Conservation (phyloP, 92 coral and sea anemone genomes). For the Porites rus region DNA sequence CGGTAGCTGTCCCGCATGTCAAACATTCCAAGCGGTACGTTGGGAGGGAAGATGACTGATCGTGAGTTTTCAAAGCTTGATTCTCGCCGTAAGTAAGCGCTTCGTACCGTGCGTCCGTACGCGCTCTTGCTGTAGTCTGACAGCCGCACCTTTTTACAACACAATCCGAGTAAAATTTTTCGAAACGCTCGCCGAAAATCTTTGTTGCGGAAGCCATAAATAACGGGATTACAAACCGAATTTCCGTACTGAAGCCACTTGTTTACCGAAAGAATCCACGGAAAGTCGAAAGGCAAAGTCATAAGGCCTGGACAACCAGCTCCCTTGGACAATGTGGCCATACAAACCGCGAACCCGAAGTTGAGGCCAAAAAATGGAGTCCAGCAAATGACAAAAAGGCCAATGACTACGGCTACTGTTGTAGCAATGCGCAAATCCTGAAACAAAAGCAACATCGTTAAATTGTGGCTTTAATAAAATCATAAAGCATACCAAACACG, state of each 20-base stretch:
- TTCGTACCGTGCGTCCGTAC: constrained; percentile 63
- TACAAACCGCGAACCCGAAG: constrained; percentile 66
- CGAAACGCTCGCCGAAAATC: constrained; percentile 83
- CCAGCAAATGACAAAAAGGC: constrained; percentile 80
- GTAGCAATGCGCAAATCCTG: constrained; percentile 90
- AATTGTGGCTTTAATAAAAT: background rate
- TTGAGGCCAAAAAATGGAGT: constrained; percentile 80
- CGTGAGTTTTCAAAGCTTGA: constrained; percentile 91
- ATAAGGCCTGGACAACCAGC: constrained; percentile 1
- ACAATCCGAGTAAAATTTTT: constrained; percentile 70
- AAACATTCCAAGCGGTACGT: constrained; percentile 68
- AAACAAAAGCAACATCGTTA: background rate
- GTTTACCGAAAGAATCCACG: constrained; percentile 17
- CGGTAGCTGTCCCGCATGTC: constrained; percentile 85
- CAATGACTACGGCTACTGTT: constrained; percentile 89
- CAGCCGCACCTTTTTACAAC: constrained; percentile 75
- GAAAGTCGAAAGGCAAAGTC: constrained; percentile 24
- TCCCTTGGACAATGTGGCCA: background rate
- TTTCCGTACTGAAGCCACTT: constrained; percentile 89
- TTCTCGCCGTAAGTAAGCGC: constrained; percentile 62
- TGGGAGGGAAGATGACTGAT: constrained; percentile 73
- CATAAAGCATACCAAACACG: too few species aligned
- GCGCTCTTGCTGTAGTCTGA: constrained; percentile 63
- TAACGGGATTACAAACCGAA: constrained; percentile 82
- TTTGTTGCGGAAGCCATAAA: constrained; percentile 85